Evolutionary conservation across 2,888 invertebrate species (phyloP).

Genomic region (Bellardia bayeri): DNA sequence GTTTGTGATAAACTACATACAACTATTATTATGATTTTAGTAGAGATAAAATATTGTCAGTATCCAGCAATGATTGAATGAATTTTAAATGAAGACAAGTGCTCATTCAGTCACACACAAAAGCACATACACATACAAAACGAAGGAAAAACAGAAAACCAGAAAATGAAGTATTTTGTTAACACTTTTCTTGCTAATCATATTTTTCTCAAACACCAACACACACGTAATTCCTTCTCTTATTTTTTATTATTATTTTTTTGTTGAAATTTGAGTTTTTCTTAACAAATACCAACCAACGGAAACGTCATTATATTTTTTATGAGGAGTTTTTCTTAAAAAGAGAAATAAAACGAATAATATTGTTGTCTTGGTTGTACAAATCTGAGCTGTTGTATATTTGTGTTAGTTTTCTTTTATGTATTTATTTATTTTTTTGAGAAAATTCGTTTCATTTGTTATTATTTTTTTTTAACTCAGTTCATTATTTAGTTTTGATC

Average conservation of each 20-base stretch:
- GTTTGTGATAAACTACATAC: slow-evolving; percentile 11
- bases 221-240: not conserved
- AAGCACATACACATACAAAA: not conserved
- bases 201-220: slow-evolving; percentile 1
- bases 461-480: slow-evolving; percentile 9
- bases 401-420: not conserved
- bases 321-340: slow-evolving; percentile 34
- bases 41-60: slow-evolving; percentile 45
- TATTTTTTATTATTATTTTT: not conserved
- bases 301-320: slow-evolving; percentile 68
- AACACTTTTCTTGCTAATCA: slow-evolving; percentile 56
- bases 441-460: not conserved
- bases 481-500: slow-evolving; percentile 60
- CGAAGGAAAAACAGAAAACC: not conserved
- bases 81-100: slow-evolving; percentile 50
- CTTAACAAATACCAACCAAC: slow-evolving; percentile 45
- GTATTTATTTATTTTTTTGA: not conserved
- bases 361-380: slow-evolving; percentile 51
- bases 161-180: slow-evolving; percentile 62
- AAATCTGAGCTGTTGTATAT: slow-evolving; percentile 24
- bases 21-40: slow-evolving; percentile 34
- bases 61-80: slow-evolving; percentile 58
- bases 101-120: not conserved
- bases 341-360: slow-evolving; percentile 33
- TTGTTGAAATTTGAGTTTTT: slow-evolving; percentile 57